phyloP scores from a whole-genome alignment of 2,797 vertebrate species.

The Hipposideros larvatus region DNA sequence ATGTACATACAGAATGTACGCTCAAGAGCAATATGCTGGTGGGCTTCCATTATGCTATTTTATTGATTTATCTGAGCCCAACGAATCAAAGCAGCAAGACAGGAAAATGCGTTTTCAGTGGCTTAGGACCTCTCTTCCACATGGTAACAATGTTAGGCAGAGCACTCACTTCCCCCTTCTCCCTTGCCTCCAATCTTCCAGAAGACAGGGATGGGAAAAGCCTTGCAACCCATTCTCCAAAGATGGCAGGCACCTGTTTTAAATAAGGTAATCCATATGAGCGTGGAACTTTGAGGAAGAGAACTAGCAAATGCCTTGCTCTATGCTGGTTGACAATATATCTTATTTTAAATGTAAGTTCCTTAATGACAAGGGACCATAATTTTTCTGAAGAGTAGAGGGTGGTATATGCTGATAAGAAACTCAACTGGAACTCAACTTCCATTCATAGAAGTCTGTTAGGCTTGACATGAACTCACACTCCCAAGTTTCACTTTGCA shows the following conservation, averaged over 20 bases:
- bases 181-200: not conserved
- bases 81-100: not conserved
- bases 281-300: not conserved
- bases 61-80: not conserved
- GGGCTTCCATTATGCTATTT: not conserved
- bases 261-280: not conserved
- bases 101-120: not conserved
- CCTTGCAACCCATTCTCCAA: not conserved
- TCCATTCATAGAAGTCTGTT: conserved; percentile 74
- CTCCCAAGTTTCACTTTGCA: conserved; percentile 82
- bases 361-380: not conserved
- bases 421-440: conserved; percentile 40
- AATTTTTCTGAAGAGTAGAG: conserved; percentile 36
- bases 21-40: not conserved
- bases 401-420: conserved; percentile 49
- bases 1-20: not conserved
- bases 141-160: not conserved
- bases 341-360: conserved; percentile 58
- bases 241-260: not conserved
- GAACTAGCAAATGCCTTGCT: conserved; percentile 19
- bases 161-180: not conserved
- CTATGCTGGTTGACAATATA: not conserved
- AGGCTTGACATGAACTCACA: conserved; percentile 9
- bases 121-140: not conserved
- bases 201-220: not conserved